Conservation (phyloP, 1,140 invertebrate species). For the Teleogryllus occipitalis region DNA sequence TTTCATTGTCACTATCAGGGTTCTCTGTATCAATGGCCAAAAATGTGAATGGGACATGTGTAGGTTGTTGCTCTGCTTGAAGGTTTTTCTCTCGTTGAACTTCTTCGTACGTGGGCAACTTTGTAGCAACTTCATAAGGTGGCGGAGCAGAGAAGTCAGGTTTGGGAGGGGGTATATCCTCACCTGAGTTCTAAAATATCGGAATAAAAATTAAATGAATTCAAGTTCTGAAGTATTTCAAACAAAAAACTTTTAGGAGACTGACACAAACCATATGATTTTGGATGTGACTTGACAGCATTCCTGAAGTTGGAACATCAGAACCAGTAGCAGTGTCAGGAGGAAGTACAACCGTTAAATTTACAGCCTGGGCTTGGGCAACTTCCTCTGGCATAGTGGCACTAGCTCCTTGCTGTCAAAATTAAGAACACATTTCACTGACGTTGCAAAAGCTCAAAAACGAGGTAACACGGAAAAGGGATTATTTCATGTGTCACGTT, state of each 20-base stretch:
- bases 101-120: conserved; percentile 84
- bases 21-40: conserved; percentile 61
- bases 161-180: conserved; percentile 66
- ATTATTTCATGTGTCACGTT: no score
- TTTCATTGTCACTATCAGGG: conserved; percentile 62
- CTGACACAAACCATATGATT: background rate
- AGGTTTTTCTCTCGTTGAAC: conserved; percentile 76
- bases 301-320: background rate
- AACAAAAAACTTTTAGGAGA: background rate
- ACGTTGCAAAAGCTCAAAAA: no score
- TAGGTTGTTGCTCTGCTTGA: conserved; percentile 50
- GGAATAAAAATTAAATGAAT: background rate
- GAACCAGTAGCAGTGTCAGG: background rate
- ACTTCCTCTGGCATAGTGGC: background rate
- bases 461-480: no score
- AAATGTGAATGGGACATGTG: conserved; percentile 47
- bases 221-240: background rate
- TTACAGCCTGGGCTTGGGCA: background rate
- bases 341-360: background rate
- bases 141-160: conserved; percentile 76
- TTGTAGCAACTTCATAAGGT: conserved; percentile 65
- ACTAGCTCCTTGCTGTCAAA: background rate
- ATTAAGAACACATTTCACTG: no score
- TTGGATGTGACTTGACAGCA: background rate
- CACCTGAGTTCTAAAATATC: conserved; percentile 6